Evolutionary conservation across 2,113 vertebrate species (phyloP), one percentile per base, ranked within the genome.

Genomic region (Aphyosemion australe): DNA sequence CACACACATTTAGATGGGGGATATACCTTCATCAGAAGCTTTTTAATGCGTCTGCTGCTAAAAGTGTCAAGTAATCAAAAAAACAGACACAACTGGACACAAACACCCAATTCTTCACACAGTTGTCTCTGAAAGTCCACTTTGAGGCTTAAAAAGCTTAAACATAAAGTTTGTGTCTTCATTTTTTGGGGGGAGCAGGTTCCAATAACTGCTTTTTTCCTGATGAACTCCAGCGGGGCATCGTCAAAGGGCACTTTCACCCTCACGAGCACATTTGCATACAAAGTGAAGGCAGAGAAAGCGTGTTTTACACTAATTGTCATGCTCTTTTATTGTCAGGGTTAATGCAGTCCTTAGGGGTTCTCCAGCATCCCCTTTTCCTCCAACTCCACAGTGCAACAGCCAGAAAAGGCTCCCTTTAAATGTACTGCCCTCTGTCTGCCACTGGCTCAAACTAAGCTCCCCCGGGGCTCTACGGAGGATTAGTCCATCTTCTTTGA

Each of bases 251-350:
- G 73, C 86, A 90, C 90, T 92, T 92, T 91, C 87, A 88, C 88
- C 82, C 90, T 81, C 82, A 85, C 85, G 83, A 84, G 78, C 74
- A 84, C 85, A 93, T 93, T 92, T 92, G 90, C 93, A 93, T 93
- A 93, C 91, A 93, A 93, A 92, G 91, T 93, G 89, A 90, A 89
- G 82, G 76, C 85, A 91, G 89, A 90, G 82, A 93, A 91, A 93
- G 91, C 88, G 89, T 87, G 90, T 89, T 92, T 91, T 89, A 87
- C 84, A 90, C 90, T 91, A 93, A 93, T 93, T 91, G 88, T 90
- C 84, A n/a, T 87, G 67, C 87, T 90, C 90, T 72, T 91, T 92
- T 91, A 89, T 92, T 84, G 71, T 80, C 59, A 32, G 88, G 88
- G 92, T 92, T 93, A 93, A 93, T 91, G 86, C 84, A 90, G 80